Evolutionary conservation across 1,140 invertebrate species (phyloP).

Genomic region (Theocolax elegans): DNA sequence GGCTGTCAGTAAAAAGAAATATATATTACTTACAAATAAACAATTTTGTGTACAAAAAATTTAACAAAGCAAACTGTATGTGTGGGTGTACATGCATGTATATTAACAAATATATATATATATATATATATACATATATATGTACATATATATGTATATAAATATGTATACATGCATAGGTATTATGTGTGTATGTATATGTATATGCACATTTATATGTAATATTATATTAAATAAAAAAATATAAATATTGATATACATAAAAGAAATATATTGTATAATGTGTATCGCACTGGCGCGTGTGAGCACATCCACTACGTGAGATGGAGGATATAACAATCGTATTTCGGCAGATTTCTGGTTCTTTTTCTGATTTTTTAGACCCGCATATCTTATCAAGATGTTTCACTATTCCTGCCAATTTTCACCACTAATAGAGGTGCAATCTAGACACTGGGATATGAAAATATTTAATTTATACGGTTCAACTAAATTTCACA

Average conservation of each 20-base stretch:
- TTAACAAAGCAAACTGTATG: slow-evolving; percentile 27
- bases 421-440: too few species aligned
- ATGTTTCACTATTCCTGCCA: too few species aligned
- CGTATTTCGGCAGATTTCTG: not conserved
- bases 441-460: too few species aligned
- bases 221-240: not conserved
- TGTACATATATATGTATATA: not conserved
- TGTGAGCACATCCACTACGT: slow-evolving; percentile 8
- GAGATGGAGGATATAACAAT: not conserved
- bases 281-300: slow-evolving; percentile 24
- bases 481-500: too few species aligned
- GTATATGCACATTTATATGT: too few species aligned
- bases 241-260: slow-evolving; percentile 15
- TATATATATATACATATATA: slow-evolving; percentile 7
- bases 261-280: slow-evolving; percentile 12
- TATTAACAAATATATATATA: slow-evolving; percentile 19
- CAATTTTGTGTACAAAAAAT: slow-evolving; percentile 35
- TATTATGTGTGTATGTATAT: slow-evolving; percentile 1
- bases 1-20: slow-evolving; percentile 6
- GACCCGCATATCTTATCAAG: too few species aligned
- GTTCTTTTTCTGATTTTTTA: too few species aligned
- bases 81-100: slow-evolving; percentile 30
- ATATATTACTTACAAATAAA: too few species aligned
- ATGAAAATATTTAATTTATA: too few species aligned
- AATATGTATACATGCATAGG: too few species aligned